Evolutionary conservation across 2,113 vertebrate genomes (phyloP), one percentile per base, ranked within the genome.

Genomic region (Leucopsar rothschildi): DNA sequence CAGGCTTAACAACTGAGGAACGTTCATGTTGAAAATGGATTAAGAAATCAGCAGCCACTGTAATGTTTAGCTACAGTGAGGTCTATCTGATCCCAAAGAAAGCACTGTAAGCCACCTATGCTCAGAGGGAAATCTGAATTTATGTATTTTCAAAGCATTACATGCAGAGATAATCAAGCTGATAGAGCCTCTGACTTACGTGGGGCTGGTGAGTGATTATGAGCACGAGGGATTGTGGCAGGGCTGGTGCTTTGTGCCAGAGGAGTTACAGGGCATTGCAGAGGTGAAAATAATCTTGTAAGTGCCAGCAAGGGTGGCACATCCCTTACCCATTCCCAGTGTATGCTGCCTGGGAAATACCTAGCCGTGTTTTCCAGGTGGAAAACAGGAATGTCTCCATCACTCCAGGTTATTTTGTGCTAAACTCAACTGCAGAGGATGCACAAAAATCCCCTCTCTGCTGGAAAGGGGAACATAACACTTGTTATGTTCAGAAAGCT

Each of bases 131-230:
- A 95, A 95, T 69, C 93, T 84, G 50, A 86, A 95, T 96, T 96
- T 95, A 95, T 93, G 90, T 94, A 60, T 90, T 95, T 84, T 75
- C 79, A 92, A 85, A 95, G 77, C 95, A 95, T 85, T 95, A 95
- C 92, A 90, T 18, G 73, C 39, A 52, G 63, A 88, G 88, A 96
- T 93, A 93, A 93, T 91, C 88, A 72, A 63, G 16, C 64, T 75
- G 95, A 94, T 78, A 80, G 90, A 89, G 93, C 25, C 27, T 17
- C 35, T 86, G 95, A 90, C 95, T 96, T 95, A 90, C 0, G 2
- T 4, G 6, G 33, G 81, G 60, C 71, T 71, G 82, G 37, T 65
- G 90, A 85, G 86, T 42, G 87, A 61, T 25, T 63, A 6, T 42
- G 79, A 25, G 59, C n/a, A 39, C 11, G 31, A 57, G 89, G 23